A percentile compares a stretch with the other conserved stretches of the same genome.
phyloP scores from a whole-genome alignment of 2,797 vertebrate species.

The Sebastes aleutianus region DNA sequence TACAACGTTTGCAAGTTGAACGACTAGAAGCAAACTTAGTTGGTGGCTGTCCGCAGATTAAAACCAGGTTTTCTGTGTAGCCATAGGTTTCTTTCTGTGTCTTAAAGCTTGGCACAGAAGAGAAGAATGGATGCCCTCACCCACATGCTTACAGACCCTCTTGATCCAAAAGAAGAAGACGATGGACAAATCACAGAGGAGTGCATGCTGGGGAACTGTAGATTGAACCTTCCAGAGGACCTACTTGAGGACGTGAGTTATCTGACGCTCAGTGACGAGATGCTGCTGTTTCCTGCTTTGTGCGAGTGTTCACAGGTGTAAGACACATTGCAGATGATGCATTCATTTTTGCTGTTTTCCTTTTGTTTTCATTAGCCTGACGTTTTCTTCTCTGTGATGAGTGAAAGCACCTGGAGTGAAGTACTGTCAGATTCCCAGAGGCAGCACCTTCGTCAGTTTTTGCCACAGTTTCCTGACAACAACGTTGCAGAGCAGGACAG shows the following conservation, averaged over 20 bases:
- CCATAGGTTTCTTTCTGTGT: not conserved
- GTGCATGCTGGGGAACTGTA: constrained; percentile 90
- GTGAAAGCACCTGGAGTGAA: constrained; percentile 91
- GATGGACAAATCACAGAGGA: constrained; percentile 91
- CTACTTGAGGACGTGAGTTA: constrained; percentile 93
- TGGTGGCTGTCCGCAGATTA: not conserved
- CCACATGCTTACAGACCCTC: constrained; percentile 91
- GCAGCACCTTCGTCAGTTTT: constrained; percentile 90
- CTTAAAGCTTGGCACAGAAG: not conserved
- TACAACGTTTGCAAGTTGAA: not conserved
- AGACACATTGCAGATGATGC: not conserved
- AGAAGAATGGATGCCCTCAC: constrained; percentile 90
- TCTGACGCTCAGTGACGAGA: not conserved
- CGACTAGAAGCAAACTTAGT: not conserved
- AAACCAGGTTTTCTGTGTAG: not conserved
- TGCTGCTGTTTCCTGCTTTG: not conserved
- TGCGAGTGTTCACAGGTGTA: not conserved
- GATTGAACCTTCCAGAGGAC: constrained; percentile 92
- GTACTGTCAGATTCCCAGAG: constrained; percentile 90
- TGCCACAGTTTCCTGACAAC: constrained; percentile 89
- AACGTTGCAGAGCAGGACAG: constrained; percentile 83
- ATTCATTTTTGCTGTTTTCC: not conserved
- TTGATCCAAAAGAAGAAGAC: constrained; percentile 87
- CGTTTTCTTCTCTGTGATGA: constrained; percentile 95
- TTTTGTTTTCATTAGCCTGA: constrained; percentile 85